Conservation (phyloP, 2,888 invertebrate genomes). For the Cheilosia impressa region DNA sequence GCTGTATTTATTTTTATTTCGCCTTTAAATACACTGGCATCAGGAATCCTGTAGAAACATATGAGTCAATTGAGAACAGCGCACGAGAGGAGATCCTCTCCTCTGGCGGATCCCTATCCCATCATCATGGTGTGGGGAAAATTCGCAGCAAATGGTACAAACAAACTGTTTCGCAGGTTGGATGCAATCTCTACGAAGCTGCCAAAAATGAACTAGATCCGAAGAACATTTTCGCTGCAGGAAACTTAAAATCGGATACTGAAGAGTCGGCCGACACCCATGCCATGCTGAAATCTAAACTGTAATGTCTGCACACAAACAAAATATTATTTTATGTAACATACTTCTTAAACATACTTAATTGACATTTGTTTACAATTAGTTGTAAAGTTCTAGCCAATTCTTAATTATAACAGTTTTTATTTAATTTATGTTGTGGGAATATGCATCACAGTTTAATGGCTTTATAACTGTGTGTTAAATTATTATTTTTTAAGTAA, state of each 20-base stretch:
- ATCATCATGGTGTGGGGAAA: constrained; percentile 99
- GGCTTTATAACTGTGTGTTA: constrained; percentile 28
- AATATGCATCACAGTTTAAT: constrained; percentile 11
- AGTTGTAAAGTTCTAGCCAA: constrained; percentile 21
- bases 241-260: constrained; percentile 87
- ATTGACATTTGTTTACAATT: constrained; percentile 13
- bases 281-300: constrained; percentile 31
- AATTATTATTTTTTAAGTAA: constrained; percentile 20
- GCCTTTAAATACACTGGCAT: constrained; percentile 89
- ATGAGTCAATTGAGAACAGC: constrained; percentile 93
- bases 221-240: constrained; percentile 95
- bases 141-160: constrained; percentile 94
- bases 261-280: not conserved
- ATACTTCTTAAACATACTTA: constrained; percentile 14
- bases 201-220: constrained; percentile 96
- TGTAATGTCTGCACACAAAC: constrained; percentile 45
- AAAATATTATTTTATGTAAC: constrained; percentile 48
- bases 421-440: constrained; percentile 20
- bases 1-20: constrained; percentile 98
- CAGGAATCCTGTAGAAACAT: constrained; percentile 89
- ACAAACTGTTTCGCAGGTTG: constrained; percentile 92
- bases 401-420: constrained; percentile 20
- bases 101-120: constrained; percentile 92
- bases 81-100: constrained; percentile 97
- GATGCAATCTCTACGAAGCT: constrained; percentile 90